Evolutionary conservation across 2,797 vertebrate genomes (phyloP), one percentile per base, ranked within the genome.

Genomic region (Molothrus aeneus): DNA sequence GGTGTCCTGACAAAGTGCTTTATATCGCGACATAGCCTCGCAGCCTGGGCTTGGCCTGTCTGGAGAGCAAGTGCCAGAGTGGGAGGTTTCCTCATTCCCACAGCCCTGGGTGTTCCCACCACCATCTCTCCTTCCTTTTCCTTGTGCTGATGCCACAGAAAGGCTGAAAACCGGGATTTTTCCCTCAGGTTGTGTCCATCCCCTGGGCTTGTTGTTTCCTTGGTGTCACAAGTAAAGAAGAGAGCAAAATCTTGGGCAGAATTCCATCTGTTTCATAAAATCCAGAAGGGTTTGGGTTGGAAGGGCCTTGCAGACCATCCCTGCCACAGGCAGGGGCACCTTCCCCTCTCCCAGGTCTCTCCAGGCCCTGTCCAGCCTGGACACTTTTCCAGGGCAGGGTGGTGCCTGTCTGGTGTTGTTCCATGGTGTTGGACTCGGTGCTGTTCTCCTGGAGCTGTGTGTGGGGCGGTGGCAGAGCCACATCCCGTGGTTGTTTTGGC

Each of bases 1-100:
- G 11, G 24, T 32, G 74, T 75, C 84, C 81, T 61, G 18, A 68
- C 7, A 1, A 29, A 34, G 13, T 2, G 48, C 53, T 78, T 70
- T 25, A 1, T 38, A 3, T 86, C 4, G 0, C 40, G 56, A 10
- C 9, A 3, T 7, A 28, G 48, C 4, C 18, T 7, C 1, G 0
- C 65, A 63, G 65, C n/a, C 9, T 0, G 6, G 63, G 34, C 66
- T 57, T 10, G 28, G 45, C 31, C 54, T 31, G 25, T 47, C 45
- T 18, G 11, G 24, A 64, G 54, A 54, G 32, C 42, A 13, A 18
- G 32, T 5, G 25, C 34, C 17, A 0, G 38, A 38, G 17, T 17
- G 48, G 43, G 43, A 17, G 0, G 5, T 40, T 75, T 70, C 45
- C 66, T 79, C 18, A 9, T 53, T 54, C 63, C 81, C 10, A 1